phyloP scores from a whole-genome alignment of 2,113 vertebrate genomes.

The Leucoraja erinaceus region DNA sequence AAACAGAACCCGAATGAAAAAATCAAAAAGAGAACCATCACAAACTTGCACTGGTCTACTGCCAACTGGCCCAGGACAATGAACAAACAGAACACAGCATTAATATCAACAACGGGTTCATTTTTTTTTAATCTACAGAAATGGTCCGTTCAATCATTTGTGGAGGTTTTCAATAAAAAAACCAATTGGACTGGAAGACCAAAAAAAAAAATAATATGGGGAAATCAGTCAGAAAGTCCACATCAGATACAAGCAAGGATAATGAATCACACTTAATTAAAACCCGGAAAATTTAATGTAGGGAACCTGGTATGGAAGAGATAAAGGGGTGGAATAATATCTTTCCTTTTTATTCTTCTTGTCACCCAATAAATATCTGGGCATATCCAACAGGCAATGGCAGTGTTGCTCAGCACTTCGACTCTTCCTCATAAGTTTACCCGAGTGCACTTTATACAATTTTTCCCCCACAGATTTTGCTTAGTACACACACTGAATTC shows the following conservation, averaged over 20 bases:
- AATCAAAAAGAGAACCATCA: background rate
- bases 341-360: background rate
- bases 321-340: background rate
- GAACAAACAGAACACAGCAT: background rate
- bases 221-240: background rate
- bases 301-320: background rate
- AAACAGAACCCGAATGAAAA: background rate
- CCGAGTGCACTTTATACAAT: background rate
- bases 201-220: background rate
- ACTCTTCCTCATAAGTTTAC: background rate
- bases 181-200: background rate
- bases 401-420: background rate
- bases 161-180: background rate
- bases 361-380: background rate
- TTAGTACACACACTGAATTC: too few species aligned
- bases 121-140: background rate
- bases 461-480: too few species aligned
- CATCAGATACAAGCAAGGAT: background rate
- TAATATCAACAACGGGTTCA: background rate
- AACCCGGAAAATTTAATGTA: conserved; percentile 10
- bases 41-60: background rate
- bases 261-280: conserved; percentile 28
- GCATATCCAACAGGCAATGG: background rate
- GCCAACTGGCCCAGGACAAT: background rate
- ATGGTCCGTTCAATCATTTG: background rate